These are phyloP conservation scores for Montipora capitata DNA, from an alignment of 92 coral and sea anemone species.

Conservation along the genomic window DNA sequence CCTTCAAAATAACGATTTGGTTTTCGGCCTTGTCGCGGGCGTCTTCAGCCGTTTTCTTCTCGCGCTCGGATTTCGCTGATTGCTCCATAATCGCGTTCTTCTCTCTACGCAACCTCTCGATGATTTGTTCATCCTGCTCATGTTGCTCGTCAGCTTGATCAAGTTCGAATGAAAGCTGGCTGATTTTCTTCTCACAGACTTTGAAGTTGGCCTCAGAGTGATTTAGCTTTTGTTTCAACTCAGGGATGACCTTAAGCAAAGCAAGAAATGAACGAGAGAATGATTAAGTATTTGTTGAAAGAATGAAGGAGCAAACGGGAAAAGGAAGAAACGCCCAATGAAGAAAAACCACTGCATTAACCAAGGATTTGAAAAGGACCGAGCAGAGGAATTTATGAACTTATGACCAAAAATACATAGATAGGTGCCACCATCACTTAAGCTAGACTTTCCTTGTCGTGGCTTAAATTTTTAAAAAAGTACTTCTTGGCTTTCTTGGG, in stretches of 20 bases:
- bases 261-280: not conserved
- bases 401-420: too few species aligned
- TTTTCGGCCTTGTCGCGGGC: slow-evolving; percentile 74
- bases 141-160: slow-evolving; percentile 21
- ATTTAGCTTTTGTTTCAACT: slow-evolving; percentile 39
- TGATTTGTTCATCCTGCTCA: slow-evolving; percentile 13
- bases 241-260: slow-evolving; percentile 16
- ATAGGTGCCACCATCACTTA: too few species aligned
- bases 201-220: slow-evolving; percentile 15
- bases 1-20: slow-evolving; percentile 66
- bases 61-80: slow-evolving; percentile 41
- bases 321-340: not conserved
- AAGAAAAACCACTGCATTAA: not conserved
- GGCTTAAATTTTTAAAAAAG: too few species aligned
- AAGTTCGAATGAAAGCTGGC: slow-evolving; percentile 22
- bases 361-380: too few species aligned
- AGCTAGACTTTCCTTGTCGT: too few species aligned
- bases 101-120: slow-evolving; percentile 31
- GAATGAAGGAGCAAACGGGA: too few species aligned
- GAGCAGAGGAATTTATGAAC: too few species aligned
- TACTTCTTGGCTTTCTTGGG: too few species aligned
- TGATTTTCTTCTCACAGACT: slow-evolving; percentile 9
- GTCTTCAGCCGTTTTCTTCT: slow-evolving; percentile 76
- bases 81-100: slow-evolving; percentile 16
- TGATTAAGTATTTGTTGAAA: not conserved